These are phyloP conservation scores for Ametastegia equiseti DNA, from an alignment of 2,888 invertebrate genomes.

Conservation along the genomic window DNA sequence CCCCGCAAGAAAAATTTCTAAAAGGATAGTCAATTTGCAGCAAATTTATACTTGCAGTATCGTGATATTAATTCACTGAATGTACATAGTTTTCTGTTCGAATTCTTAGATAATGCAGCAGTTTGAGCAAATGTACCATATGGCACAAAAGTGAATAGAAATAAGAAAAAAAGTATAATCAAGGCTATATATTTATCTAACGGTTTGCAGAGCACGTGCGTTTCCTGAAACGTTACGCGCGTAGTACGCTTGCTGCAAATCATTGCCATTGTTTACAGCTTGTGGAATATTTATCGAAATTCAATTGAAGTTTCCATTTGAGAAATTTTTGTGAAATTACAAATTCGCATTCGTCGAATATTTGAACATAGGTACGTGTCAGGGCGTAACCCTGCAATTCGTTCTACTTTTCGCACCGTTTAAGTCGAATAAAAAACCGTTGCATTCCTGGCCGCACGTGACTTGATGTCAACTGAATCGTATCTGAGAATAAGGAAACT, in stretches of 20 bases:
- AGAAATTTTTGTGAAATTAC: not conserved
- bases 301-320: not conserved
- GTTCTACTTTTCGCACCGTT: conserved; percentile 9
- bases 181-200: not conserved
- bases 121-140: not conserved
- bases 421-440: conserved; percentile 32
- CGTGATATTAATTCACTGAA: not conserved
- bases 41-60: not conserved
- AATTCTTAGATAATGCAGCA: not conserved
- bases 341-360: not conserved
- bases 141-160: not conserved
- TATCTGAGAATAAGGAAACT: not conserved
- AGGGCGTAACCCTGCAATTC: not conserved
- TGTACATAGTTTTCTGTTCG: not conserved
- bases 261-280: not conserved
- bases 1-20: not conserved
- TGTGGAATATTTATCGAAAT: not conserved
- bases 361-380: not conserved
- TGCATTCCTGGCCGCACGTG: conserved; percentile 19
- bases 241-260: not conserved
- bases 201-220: not conserved
- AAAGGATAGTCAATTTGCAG: not conserved
- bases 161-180: not conserved
- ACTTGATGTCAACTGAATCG: conserved; percentile 21
- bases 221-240: not conserved